Conservation (phyloP, 2,797 vertebrate species). For the Alfaro cultratus region DNA sequence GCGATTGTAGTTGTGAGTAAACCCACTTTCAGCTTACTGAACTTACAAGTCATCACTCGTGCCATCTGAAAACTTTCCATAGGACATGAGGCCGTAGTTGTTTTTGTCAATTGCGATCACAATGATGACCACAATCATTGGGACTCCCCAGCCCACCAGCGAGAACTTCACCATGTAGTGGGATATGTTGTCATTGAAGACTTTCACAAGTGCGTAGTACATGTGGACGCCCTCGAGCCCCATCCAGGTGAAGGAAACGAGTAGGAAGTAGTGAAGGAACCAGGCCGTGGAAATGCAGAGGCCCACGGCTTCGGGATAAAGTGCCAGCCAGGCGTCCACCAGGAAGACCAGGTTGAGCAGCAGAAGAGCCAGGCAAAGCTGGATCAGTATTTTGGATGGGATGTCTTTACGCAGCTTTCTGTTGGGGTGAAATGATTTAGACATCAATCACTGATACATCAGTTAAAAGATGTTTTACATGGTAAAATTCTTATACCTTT, state of each 20-base stretch:
- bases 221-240: slow-evolving; percentile 97
- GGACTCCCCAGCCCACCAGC: slow-evolving; percentile 93
- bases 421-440: slow-evolving; percentile 18
- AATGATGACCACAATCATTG: slow-evolving; percentile 88
- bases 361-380: slow-evolving; percentile 90
- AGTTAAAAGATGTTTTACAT: neutral
- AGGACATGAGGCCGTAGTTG: slow-evolving; percentile 89
- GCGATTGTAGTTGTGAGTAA: neutral
- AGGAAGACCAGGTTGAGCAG: slow-evolving; percentile 92
- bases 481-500: neutral
- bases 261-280: slow-evolving; percentile 96
- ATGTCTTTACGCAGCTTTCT: slow-evolving; percentile 96
- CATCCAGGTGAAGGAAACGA: slow-evolving; percentile 98
- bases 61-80: slow-evolving; percentile 83
- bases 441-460: neutral
- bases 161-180: slow-evolving; percentile 95
- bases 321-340: slow-evolving; percentile 90
- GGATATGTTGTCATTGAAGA: slow-evolving; percentile 92
- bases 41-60: slow-evolving; percentile 91
- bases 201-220: slow-evolving; percentile 96
- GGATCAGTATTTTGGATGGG: slow-evolving; percentile 96
- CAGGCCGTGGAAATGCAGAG: slow-evolving; percentile 94
- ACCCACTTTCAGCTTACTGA: neutral
- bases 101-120: slow-evolving; percentile 85
- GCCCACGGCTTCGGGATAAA: slow-evolving; percentile 80